Percentiles rank a stretch among this genome's conserved stretches.
Evolutionary conservation across 1,140 invertebrate species (phyloP).

Genomic region (Nephila pilipes): DNA sequence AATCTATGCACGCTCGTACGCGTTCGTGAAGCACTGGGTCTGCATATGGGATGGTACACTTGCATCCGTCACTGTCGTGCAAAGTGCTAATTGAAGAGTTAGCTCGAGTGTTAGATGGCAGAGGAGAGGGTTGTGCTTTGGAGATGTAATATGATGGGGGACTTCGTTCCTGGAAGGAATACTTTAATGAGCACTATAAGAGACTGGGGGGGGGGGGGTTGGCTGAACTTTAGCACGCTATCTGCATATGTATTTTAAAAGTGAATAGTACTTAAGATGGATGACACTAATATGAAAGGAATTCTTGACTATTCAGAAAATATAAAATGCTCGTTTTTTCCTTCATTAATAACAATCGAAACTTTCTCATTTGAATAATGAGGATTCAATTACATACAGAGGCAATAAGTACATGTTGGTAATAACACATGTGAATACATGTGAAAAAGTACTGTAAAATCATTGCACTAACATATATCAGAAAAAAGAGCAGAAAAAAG

Average conservation of each 20-base stretch:
- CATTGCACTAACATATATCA: too few species aligned
- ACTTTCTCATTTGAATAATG: neutral
- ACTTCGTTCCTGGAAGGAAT: neutral
- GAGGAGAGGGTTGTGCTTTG: neutral
- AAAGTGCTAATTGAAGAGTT: slow-evolving; percentile 43
- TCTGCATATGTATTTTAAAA: slow-evolving; percentile 19
- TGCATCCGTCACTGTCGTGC: slow-evolving; percentile 44
- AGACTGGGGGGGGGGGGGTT: neutral
- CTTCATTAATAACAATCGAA: neutral
- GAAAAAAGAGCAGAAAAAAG: too few species aligned
- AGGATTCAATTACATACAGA: too few species aligned
- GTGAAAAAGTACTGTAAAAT: too few species aligned
- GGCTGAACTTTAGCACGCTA: neutral
- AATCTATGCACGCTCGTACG: slow-evolving; percentile 34
- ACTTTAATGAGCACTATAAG: neutral
- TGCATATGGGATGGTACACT: slow-evolving; percentile 22
- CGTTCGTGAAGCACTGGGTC: slow-evolving; percentile 18
- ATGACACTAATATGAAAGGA: neutral
- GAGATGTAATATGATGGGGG: neutral
- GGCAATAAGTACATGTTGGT: too few species aligned
- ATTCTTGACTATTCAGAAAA: neutral
- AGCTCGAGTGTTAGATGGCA: slow-evolving; percentile 6
- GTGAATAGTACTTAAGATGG: neutral
- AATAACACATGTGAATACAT: too few species aligned
- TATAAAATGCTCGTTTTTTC: neutral